Percentiles rank a stretch among this genome's conserved stretches.
Evolutionary conservation across 2,797 vertebrate genomes (phyloP).

Genomic region (Furcifer pardalis): DNA sequence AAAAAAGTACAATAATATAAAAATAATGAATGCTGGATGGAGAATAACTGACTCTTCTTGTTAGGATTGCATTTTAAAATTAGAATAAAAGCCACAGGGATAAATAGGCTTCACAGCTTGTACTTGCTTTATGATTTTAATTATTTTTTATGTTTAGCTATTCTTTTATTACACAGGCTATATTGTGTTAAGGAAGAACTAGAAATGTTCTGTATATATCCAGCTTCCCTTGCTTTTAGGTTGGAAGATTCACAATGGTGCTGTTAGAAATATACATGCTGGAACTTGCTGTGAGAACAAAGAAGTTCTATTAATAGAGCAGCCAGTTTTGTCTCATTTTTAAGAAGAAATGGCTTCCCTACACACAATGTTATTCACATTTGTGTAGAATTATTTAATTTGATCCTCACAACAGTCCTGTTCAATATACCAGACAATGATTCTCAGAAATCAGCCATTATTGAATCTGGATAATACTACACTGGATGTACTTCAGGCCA

Average conservation of each 20-base stretch:
- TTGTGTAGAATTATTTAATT: not conserved
- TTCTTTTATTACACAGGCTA: conserved; percentile 21
- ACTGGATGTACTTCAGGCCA: too few species aligned
- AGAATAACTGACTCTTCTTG: not conserved
- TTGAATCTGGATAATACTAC: too few species aligned
- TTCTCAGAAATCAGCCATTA: not conserved
- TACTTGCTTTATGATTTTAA: conserved; percentile 21
- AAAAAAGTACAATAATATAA: conserved; percentile 4
- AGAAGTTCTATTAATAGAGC: not conserved
- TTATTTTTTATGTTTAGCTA: conserved; percentile 24
- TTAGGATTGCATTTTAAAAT: conserved; percentile 29
- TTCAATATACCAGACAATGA: not conserved
- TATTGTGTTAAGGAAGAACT: conserved; percentile 2
- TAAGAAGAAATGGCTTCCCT: not conserved
- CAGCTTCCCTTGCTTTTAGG: not conserved
- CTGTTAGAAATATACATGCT: not conserved
- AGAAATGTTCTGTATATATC: not conserved
- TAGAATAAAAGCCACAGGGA: not conserved
- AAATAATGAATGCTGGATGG: not conserved
- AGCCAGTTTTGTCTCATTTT: too few species aligned
- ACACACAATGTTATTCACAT: not conserved
- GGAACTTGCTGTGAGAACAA: not conserved
- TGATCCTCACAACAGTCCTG: not conserved
- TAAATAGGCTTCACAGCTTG: conserved; percentile 6
- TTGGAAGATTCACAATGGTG: not conserved